Percentiles rank a stretch among this genome's conserved stretches.
These are phyloP conservation scores for Lamproptera curius DNA, from an alignment of 2,888 invertebrate species.

Conservation along the genomic window DNA sequence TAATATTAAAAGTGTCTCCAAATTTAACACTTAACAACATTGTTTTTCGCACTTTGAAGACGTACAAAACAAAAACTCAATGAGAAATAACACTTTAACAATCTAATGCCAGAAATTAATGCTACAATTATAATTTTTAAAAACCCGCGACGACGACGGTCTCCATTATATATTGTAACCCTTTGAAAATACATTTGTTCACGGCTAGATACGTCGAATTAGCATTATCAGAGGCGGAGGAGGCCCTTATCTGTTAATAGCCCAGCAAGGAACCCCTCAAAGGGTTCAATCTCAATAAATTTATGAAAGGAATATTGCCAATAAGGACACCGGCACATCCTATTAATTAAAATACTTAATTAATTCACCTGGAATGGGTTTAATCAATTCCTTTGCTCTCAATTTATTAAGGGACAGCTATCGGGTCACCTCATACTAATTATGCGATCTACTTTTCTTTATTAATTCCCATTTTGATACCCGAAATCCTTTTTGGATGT, in stretches of 20 bases:
- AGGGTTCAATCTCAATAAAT: conserved; percentile 75
- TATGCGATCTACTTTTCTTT: conserved; percentile 27
- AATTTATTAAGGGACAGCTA: conserved; percentile 68
- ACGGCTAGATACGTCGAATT: conserved; percentile 33
- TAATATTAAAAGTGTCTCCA: too few relatives aligned
- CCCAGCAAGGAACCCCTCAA: conserved; percentile 50
- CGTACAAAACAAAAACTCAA: too few relatives aligned
- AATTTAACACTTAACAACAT: too few relatives aligned
- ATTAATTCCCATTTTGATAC: conserved; percentile 18
- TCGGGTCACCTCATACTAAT: conserved; percentile 42
- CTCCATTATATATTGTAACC: conserved; percentile 20
- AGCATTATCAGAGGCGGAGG: conserved; percentile 42
- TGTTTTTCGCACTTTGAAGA: too few relatives aligned
- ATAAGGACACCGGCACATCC: conserved; percentile 73
- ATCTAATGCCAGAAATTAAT: too few relatives aligned
- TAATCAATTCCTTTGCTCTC: conserved; percentile 72
- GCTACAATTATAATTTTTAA: too few relatives aligned
- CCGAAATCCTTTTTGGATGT: not conserved
- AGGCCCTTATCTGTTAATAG: conserved; percentile 59
- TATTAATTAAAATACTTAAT: conserved; percentile 79
- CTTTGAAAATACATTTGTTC: conserved; percentile 21
- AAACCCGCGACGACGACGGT: too few relatives aligned
- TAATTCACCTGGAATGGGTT: conserved; percentile 77
- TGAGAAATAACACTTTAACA: too few relatives aligned
- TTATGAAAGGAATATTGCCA: conserved; percentile 78